Conservation (phyloP, 2,113 vertebrate genomes). For the Eudyptes chrysolophus region DNA sequence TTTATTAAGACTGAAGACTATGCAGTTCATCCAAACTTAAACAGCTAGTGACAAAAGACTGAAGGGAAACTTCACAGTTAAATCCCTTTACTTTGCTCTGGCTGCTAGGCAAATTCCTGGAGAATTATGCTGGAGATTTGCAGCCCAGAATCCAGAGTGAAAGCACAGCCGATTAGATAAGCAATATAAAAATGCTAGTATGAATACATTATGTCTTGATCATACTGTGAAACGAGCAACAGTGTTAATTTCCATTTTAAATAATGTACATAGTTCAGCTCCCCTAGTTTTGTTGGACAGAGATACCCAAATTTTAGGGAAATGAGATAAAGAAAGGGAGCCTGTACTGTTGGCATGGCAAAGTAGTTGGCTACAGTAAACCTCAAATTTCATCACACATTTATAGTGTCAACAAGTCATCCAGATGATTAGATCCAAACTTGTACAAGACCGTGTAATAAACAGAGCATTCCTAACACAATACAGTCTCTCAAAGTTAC, state of each 20-base stretch:
- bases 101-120: neutral
- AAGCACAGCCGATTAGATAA: neutral
- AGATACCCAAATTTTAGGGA: neutral
- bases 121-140: neutral
- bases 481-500: conserved; percentile 9
- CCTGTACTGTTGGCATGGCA: conserved; percentile 3
- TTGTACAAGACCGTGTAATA: conserved; percentile 1
- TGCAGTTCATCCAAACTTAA: neutral
- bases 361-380: neutral
- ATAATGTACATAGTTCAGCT: neutral
- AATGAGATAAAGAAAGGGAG: neutral
- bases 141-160: neutral
- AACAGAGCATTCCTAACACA: conserved; percentile 40
- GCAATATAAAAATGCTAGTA: conserved; percentile 1
- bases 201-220: neutral
- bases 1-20: neutral
- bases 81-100: neutral
- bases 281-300: neutral
- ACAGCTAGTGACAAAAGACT: neutral
- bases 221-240: neutral
- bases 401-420: conserved; percentile 48
- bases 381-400: conserved; percentile 6
- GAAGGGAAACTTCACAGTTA: neutral
- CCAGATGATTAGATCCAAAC: conserved; percentile 34
- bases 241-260: neutral